Evolutionary conservation across 2,113 vertebrate genomes (phyloP), one percentile per base, ranked within the genome.

Genomic region (Mesocricetus auratus): DNA sequence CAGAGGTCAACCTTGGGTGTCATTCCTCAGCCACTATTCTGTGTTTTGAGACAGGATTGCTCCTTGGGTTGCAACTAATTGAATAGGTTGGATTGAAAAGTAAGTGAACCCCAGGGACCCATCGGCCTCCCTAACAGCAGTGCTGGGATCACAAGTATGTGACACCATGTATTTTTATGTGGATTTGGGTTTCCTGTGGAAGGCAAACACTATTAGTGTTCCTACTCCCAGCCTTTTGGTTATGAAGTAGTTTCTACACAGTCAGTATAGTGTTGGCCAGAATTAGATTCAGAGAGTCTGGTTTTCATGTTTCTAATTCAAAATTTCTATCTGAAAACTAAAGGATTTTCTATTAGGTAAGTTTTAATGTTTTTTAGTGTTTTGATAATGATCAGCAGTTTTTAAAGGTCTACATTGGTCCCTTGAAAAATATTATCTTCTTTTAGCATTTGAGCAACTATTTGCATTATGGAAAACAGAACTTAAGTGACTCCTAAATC

Each of bases 321-420:
- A 91, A 95, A 89, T 12, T 91, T 82, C 7, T n/a, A 8, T 5
- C 4, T 15, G 10, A 22, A 56, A 58, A 60, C 69, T 31, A 15
- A 42, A 47, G 36, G 50, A 66, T 47, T 83, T 95, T 95, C 29
- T 56, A 9, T 88, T 89, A 91, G 0, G 17, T 90, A 94, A 92
- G 73, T 90, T 75, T 1, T 92, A 39, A 60, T 36, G 22, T 31
- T 79, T 88, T 78, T 0, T 83, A 31, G 53, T 42, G 26, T 60
- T 83, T 92, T 83, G n/a, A 94, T 78, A 68, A 78, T 42, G 5
- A 89, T 78, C 86, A 91, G 3, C 26, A 81, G 4, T 19, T 91
- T 83, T 89, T 87, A 93, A 58, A 85, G 22, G 17, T 3, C 24
- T 81, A 42, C 56, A 69, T 29, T 36, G 68, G 2, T 42, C 75